Conservation (phyloP, 1,140 invertebrate genomes). For the Trachymyrmex septentrionalis region DNA sequence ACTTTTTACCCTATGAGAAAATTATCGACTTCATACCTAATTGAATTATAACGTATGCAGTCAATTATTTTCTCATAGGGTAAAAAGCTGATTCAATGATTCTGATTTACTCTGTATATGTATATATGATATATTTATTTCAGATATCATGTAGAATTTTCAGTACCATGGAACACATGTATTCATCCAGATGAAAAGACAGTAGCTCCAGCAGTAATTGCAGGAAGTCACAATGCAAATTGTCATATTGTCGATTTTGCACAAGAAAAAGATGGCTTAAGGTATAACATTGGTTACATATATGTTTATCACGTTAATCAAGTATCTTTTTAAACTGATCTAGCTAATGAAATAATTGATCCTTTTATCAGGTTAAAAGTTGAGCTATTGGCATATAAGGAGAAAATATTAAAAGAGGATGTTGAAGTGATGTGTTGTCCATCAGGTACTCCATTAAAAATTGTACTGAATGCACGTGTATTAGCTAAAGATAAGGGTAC, state of each 20-base stretch:
- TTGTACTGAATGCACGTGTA: slow-evolving; percentile 85
- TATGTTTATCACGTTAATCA: slow-evolving; percentile 1
- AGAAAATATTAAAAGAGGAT: slow-evolving; percentile 86
- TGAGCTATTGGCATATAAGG: slow-evolving; percentile 87
- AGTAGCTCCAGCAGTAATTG: slow-evolving; percentile 65
- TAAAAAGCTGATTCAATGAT: no score
- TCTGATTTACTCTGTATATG: no score
- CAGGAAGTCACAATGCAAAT: slow-evolving; percentile 74
- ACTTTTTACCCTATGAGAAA: no score
- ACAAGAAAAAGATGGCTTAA: slow-evolving; percentile 80
- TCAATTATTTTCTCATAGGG: no score
- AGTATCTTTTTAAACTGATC: not conserved
- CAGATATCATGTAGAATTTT: slow-evolving; percentile 81
- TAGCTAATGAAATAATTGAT: not conserved
- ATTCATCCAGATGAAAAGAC: slow-evolving; percentile 69
- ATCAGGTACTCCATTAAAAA: slow-evolving; percentile 80
- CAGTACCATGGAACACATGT: slow-evolving; percentile 80
- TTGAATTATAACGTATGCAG: no score
- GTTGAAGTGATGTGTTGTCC: slow-evolving; percentile 79
- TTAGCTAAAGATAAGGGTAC: slow-evolving; percentile 87
- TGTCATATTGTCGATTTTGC: slow-evolving; percentile 75
- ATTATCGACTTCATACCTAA: no score
- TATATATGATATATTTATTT: slow-evolving; percentile 20
- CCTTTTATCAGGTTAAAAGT: slow-evolving; percentile 84
- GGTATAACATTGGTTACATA: slow-evolving; percentile 62